Percentiles rank a stretch among this genome's conserved stretches.
Evolutionary conservation across 1,140 invertebrate species (phyloP).

Genomic region (Cotesia typhae): DNA sequence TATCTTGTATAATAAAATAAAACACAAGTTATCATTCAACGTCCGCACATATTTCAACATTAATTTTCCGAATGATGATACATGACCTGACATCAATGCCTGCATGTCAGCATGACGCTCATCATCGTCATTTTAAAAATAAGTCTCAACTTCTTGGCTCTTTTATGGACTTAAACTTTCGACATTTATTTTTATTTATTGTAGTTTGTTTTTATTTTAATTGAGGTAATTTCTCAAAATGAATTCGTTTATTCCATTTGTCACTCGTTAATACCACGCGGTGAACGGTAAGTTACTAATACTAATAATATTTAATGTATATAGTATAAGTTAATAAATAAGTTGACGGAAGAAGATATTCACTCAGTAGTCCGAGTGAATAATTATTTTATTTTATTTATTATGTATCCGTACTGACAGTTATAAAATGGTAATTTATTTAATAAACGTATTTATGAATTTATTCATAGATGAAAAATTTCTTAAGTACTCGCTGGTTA

Average conservation of each 20-base stretch:
- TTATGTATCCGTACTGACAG: no score
- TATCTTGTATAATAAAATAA: background rate
- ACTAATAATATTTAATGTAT: no score
- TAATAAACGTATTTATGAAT: no score
- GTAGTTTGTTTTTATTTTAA: conserved; percentile 41
- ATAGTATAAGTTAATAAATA: no score
- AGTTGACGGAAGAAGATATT: no score
- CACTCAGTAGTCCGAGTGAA: no score
- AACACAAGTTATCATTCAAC: conserved; percentile 45
- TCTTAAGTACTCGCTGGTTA: no score
- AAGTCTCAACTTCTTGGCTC: background rate
- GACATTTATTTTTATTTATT: conserved; percentile 23
- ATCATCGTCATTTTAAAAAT: conserved; percentile 51
- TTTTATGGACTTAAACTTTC: background rate
- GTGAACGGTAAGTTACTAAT: conserved; percentile 9
- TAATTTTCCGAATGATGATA: conserved; percentile 61
- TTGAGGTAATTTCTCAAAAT: conserved; percentile 39
- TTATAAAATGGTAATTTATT: no score
- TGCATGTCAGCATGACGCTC: conserved; percentile 54
- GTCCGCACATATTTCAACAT: conserved; percentile 54
- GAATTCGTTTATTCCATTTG: conserved; percentile 33
- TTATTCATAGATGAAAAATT: no score
- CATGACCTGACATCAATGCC: conserved; percentile 44
- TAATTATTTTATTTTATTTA: no score
- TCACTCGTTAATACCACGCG: conserved; percentile 50